A percentile compares a stretch with the other conserved stretches of the same genome.
These are phyloP conservation scores for Gallirallus australis DNA, from an alignment of 2,797 vertebrate species.

Conservation along the genomic window DNA sequence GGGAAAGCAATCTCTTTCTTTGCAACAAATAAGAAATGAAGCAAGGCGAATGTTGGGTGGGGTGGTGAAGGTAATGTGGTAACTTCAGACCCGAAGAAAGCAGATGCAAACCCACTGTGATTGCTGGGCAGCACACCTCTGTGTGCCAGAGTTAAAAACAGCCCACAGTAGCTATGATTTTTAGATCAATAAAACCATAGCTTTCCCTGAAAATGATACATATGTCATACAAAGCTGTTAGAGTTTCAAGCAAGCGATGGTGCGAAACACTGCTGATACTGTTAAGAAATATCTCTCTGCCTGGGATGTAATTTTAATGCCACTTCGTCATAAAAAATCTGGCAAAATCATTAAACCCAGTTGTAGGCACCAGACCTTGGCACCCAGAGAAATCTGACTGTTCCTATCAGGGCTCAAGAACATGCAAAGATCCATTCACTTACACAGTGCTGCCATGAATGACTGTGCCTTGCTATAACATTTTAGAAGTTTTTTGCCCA, in stretches of 20 bases:
- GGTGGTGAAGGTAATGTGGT: fast-evolving
- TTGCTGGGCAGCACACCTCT: not conserved
- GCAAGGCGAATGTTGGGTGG: not conserved
- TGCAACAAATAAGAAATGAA: not conserved
- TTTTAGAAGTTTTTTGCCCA: not conserved
- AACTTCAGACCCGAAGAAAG: not conserved
- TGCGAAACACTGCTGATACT: not conserved
- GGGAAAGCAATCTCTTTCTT: not conserved
- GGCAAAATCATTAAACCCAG: not conserved
- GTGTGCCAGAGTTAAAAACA: not conserved
- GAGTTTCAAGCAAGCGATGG: not conserved
- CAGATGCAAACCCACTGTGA: not conserved
- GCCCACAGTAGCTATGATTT: not conserved
- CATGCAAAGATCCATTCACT: not conserved
- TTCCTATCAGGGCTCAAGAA: not conserved
- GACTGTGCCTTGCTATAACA: not conserved
- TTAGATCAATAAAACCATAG: not conserved
- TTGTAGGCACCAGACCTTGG: not conserved
- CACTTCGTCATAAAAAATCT: not conserved
- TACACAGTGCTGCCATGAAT: not conserved
- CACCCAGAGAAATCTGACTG: not conserved
- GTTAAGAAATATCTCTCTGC: not conserved
- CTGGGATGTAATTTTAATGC: not conserved
- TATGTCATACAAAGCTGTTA: not conserved
- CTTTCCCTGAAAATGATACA: not conserved